These are phyloP conservation scores for Apis florea DNA, from an alignment of 1,140 invertebrate genomes.

Conservation along the genomic window DNA sequence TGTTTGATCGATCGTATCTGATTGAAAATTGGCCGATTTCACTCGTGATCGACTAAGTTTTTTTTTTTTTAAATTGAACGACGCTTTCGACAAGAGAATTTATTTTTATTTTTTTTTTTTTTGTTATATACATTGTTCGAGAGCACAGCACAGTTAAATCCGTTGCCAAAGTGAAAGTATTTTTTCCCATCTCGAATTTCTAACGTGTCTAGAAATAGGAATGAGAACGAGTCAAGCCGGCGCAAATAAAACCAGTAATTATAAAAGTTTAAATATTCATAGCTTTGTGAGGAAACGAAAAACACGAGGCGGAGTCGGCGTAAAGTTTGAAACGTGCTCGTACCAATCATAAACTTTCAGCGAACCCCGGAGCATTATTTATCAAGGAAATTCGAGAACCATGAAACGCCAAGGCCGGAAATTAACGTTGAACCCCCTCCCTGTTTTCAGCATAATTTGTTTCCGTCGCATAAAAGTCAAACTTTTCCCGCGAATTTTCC, in stretches of 20 bases:
- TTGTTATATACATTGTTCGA: no score
- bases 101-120: no score
- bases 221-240: background rate
- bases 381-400: constrained; percentile 42
- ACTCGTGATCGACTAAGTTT: no score
- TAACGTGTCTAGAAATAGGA: constrained; percentile 1
- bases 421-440: constrained; percentile 19
- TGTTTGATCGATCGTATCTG: no score
- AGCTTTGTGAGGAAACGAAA: constrained; percentile 26
- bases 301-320: constrained; percentile 22
- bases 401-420: constrained; percentile 21
- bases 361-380: constrained; percentile 32
- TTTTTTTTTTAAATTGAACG: no score
- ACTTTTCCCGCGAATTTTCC: constrained; percentile 4
- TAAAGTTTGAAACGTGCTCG: constrained; percentile 24
- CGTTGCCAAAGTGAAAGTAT: background rate
- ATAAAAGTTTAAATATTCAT: constrained; percentile 42
- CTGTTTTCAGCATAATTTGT: constrained; percentile 34
- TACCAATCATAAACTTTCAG: constrained; percentile 31
- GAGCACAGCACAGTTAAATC: background rate
- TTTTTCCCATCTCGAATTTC: constrained; percentile 5
- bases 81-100: no score
- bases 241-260: constrained; percentile 29
- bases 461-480: constrained; percentile 32
- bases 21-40: no score